Evolutionary conservation across 2,797 vertebrate species (phyloP), one percentile per base, ranked within the genome.

Genomic region (Danio aesculapii): DNA sequence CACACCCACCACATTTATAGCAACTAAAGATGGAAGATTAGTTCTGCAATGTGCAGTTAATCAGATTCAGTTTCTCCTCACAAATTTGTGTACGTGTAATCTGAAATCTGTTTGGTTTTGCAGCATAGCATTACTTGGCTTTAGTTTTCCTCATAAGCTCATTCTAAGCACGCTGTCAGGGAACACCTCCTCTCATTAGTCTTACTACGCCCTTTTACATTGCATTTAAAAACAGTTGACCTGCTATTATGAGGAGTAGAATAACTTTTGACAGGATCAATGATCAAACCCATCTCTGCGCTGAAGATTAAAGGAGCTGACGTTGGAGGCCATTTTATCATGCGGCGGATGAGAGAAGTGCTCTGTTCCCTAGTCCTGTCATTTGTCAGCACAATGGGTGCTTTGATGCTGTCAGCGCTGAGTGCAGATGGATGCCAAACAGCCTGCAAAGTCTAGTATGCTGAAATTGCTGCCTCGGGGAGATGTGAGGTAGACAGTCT

Each of bases 241-340:
- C 79, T 6, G 0, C 69, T 19, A 59, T 74, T 49, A 66, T 39
- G 8, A 47, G 62, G 16, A 79, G 84, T 16, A 63, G 63, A 43
- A 75, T 53, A 58, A 75, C 70, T 67, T 68, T 77, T 63, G 72
- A 71, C 67, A 53, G 63, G 68, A 82, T 74, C 67, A 84, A 74
- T 70, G 76, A 79, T 66, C 78, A 81, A 83, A 82, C 83, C 53
- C 81, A 47, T 69, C 75, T 72, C 67, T 77, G 46, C 17, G 58
- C 69, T 64, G n/a, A 79, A 82, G 79, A 88, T 86, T 85, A 69
- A 70, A 85, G 75, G 49, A 84, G 11, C 62, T 71, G 68, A 30
- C 53, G 43, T 83, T 88, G 71, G 2, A 78, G 73, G 50, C 39
- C 52, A 75, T 81, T 81, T 75, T 61, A 78, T 64, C 53, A 83